phyloP scores from a whole-genome alignment of 1,140 invertebrate species.

The Episyrphus balteatus region DNA sequence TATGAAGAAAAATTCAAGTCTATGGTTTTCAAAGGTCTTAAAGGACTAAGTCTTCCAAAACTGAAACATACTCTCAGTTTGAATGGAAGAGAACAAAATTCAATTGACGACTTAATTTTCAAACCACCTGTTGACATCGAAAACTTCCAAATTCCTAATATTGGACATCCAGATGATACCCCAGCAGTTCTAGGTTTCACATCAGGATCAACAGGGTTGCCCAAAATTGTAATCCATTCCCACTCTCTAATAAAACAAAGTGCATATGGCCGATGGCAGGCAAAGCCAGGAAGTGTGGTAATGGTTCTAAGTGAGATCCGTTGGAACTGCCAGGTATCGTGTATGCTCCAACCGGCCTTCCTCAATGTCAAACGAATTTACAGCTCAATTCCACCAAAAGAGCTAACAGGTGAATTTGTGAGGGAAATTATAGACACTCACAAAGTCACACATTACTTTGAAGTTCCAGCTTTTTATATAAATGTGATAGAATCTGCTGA shows the following conservation, averaged over 20 bases:
- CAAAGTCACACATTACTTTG: background rate
- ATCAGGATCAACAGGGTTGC: slow-evolving; percentile 3
- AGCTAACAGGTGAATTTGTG: background rate
- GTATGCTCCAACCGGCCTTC: slow-evolving; percentile 2
- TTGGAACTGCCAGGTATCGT: background rate
- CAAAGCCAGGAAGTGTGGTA: background rate
- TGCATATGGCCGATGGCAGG: background rate
- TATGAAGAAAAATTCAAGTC: slow-evolving; percentile 3
- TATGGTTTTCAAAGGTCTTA: background rate
- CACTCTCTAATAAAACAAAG: background rate
- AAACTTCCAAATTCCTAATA: background rate
- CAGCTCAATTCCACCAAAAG: background rate
- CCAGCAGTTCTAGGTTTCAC: background rate
- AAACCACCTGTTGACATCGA: background rate
- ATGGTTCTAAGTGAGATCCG: slow-evolving; percentile 1
- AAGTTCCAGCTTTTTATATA: background rate
- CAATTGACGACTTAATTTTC: background rate
- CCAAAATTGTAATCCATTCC: background rate
- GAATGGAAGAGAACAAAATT: background rate
- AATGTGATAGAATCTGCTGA: background rate
- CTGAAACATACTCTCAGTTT: background rate
- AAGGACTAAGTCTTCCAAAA: background rate
- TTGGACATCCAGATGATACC: background rate
- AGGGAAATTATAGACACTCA: background rate
- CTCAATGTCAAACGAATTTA: slow-evolving; percentile 1